Evolutionary conservation across 2,888 invertebrate species (phyloP).

Genomic region (Metopia argyrocephala): DNA sequence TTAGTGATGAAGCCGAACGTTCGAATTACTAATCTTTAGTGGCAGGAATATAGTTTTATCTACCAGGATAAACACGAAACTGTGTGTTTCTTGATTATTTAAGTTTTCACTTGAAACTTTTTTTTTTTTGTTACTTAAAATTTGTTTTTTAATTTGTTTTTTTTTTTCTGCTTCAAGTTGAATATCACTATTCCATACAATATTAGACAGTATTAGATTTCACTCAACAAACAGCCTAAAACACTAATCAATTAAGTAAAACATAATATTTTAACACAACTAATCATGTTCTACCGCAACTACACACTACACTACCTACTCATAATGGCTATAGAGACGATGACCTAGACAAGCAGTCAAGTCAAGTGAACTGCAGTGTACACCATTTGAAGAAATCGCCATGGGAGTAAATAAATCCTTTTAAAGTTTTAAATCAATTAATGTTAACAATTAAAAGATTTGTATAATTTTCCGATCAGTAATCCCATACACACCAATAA

Average conservation of each 20-base stretch:
- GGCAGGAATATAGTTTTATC: no score
- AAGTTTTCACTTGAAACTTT: no score
- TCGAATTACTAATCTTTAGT: no score
- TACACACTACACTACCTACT: background rate
- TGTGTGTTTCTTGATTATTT: no score
- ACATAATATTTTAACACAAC: slow-evolving; percentile 51
- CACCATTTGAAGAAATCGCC: background rate
- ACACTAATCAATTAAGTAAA: slow-evolving; percentile 62
- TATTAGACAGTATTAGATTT: background rate
- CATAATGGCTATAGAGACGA: background rate
- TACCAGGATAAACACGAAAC: no score
- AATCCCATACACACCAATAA: background rate
- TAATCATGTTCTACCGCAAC: slow-evolving; percentile 51
- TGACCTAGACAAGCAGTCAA: slow-evolving; percentile 25
- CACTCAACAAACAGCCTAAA: slow-evolving; percentile 24
- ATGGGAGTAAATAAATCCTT: background rate
- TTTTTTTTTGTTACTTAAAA: no score
- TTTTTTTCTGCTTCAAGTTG: background rate
- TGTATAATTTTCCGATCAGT: slow-evolving; percentile 30
- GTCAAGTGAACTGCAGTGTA: slow-evolving; percentile 26
- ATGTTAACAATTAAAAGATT: slow-evolving; percentile 65
- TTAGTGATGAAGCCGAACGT: no score
- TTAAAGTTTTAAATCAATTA: slow-evolving; percentile 61
- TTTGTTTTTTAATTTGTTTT: no score
- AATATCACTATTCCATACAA: background rate